Percentiles rank a stretch among this genome's conserved stretches.
phyloP scores from a whole-genome alignment of 1,140 invertebrate species.

The Plutomurus gul region DNA sequence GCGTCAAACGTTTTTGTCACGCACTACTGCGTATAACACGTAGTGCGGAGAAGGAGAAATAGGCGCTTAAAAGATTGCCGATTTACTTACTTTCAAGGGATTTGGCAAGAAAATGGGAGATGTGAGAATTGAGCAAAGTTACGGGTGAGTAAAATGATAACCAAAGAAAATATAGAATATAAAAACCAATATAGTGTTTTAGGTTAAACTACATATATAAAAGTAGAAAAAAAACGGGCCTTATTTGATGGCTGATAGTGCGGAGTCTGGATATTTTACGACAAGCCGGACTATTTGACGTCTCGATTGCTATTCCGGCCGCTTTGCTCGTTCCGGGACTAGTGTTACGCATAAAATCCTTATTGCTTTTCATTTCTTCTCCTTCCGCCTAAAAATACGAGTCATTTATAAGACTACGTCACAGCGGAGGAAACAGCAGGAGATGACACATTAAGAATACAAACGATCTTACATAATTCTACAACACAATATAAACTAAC shows the following conservation, averaged over 20 bases:
- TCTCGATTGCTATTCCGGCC: background rate
- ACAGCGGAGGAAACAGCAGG: background rate
- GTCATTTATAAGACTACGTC: background rate
- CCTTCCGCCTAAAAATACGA: background rate
- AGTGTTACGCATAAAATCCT: background rate
- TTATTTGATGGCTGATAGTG: conserved; percentile 72
- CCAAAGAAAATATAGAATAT: too few relatives aligned
- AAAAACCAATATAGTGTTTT: too few relatives aligned
- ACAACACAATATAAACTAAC: background rate
- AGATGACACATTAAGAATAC: background rate
- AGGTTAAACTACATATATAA: too few relatives aligned
- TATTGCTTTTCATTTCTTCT: background rate
- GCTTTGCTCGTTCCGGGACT: background rate
- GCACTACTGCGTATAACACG: too few relatives aligned
- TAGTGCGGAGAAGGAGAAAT: too few relatives aligned
- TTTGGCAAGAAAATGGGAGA: too few relatives aligned
- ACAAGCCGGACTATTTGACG: background rate
- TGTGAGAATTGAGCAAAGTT: too few relatives aligned
- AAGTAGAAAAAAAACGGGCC: conserved; percentile 59
- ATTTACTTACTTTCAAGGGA: too few relatives aligned
- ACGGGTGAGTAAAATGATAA: too few relatives aligned
- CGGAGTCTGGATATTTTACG: conserved; percentile 62
- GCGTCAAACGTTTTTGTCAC: background rate
- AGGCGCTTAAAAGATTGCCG: too few relatives aligned
- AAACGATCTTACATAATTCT: background rate